A percentile compares a stretch with the other conserved stretches of the same genome.
Conservation (phyloP, 2,113 vertebrate genomes). For the Solea solea region DNA sequence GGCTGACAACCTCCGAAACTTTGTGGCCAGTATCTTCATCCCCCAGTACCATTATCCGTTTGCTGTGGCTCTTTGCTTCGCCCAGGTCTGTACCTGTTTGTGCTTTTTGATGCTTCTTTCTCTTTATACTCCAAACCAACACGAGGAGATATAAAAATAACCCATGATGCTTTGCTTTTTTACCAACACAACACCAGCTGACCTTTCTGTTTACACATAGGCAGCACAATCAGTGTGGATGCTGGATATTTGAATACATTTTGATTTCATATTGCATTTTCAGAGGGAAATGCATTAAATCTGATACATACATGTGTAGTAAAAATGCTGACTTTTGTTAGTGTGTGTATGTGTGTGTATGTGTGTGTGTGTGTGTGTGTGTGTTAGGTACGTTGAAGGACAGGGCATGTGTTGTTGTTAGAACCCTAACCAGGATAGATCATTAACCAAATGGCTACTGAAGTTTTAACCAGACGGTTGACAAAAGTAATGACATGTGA, state of each 20-base stretch:
- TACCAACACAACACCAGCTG: too few relatives aligned
- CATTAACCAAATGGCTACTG: slow-evolving; percentile 31
- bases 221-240: too few relatives aligned
- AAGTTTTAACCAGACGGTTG: slow-evolving; percentile 9
- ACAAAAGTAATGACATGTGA: not conserved
- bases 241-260: too few relatives aligned
- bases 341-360: not conserved
- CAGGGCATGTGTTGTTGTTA: not conserved
- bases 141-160: too few relatives aligned
- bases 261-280: too few relatives aligned
- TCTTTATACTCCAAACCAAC: too few relatives aligned
- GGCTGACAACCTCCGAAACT: slow-evolving; percentile 71
- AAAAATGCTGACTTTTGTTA: not conserved
- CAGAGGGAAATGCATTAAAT: too few relatives aligned
- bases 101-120: not conserved
- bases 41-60: slow-evolving; percentile 82
- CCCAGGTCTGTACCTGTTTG: slow-evolving; percentile 73
- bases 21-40: slow-evolving; percentile 78
- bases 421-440: slow-evolving; percentile 13
- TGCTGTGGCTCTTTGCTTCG: slow-evolving; percentile 73
- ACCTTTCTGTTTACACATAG: too few relatives aligned
- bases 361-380: not conserved
- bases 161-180: too few relatives aligned
- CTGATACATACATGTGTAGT: too few relatives aligned
- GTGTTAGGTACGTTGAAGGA: slow-evolving; percentile 11